Percentiles rank a stretch among this genome's conserved stretches.
Evolutionary conservation across 2,113 vertebrate species (phyloP).

Genomic region (Trachemys scripta): DNA sequence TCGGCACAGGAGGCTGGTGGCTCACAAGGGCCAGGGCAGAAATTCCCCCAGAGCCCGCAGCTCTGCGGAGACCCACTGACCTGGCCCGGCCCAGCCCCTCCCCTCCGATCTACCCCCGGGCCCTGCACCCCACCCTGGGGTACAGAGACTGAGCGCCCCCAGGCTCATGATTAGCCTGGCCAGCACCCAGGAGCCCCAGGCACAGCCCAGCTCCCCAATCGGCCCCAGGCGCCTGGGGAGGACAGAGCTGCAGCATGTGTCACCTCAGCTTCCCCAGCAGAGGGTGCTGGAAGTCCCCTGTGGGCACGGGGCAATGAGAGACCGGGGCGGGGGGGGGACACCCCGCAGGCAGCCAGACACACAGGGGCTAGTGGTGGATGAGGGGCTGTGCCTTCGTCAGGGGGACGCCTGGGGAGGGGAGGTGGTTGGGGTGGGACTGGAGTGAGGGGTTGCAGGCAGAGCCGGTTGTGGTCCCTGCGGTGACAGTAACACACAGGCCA

Average conservation of each 20-base stretch:
- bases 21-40: background rate
- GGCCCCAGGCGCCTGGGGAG: background rate
- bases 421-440: no score
- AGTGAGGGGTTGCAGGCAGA: background rate
- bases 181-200: background rate
- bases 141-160: background rate
- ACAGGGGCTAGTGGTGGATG: fast-evolving
- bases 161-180: background rate
- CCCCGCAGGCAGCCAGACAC: fast-evolving
- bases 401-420: background rate
- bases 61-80: fast-evolving
- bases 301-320: background rate
- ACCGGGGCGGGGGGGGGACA: background rate
- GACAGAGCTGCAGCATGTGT: background rate
- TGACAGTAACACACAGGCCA: background rate
- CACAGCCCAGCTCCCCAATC: no score
- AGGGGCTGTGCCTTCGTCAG: background rate
- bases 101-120: background rate
- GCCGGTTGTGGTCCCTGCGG: background rate
- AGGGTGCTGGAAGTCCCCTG: background rate
- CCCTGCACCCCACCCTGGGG: background rate
- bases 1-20: background rate
- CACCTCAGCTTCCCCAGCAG: background rate
- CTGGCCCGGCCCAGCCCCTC: background rate
- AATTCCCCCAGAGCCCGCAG: fast-evolving